phyloP scores from a whole-genome alignment of 2,888 invertebrate species.

The Drosophila austrosaltans region DNA sequence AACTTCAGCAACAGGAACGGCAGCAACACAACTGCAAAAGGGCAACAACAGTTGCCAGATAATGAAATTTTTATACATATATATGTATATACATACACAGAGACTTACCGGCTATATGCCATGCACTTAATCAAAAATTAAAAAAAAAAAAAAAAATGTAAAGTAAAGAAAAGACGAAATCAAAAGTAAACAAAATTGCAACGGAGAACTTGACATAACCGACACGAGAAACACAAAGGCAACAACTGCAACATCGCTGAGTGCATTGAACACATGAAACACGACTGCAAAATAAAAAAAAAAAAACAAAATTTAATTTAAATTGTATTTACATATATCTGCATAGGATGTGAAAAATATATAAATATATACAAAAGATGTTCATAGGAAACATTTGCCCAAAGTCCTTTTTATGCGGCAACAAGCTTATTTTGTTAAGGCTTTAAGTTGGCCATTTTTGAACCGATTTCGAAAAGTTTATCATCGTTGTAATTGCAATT shows the following conservation, averaged over 20 bases:
- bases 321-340: slow-evolving; percentile 51
- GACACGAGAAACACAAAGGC: slow-evolving; percentile 39
- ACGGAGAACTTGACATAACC: slow-evolving; percentile 67
- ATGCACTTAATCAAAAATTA: slow-evolving; percentile 73
- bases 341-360: slow-evolving; percentile 7
- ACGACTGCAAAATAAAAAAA: slow-evolving; percentile 57
- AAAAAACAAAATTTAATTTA: slow-evolving; percentile 36
- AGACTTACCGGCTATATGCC: slow-evolving; percentile 48
- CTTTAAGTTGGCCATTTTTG: too few relatives aligned
- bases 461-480: too few relatives aligned
- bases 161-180: slow-evolving; percentile 62
- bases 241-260: slow-evolving; percentile 40
- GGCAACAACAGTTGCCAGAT: slow-evolving; percentile 66
- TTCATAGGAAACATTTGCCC: too few relatives aligned
- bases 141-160: background rate
- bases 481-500: too few relatives aligned
- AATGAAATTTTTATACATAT: slow-evolving; percentile 48
- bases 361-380: too few relatives aligned
- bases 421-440: too few relatives aligned
- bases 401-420: too few relatives aligned
- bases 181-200: slow-evolving; percentile 78
- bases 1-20: slow-evolving; percentile 41
- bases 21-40: slow-evolving; percentile 38
- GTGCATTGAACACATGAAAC: slow-evolving; percentile 74
- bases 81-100: slow-evolving; percentile 25